These are phyloP conservation scores for Cheirogaleus medius DNA, from an alignment of 2,113 vertebrate species.

Conservation along the genomic window DNA sequence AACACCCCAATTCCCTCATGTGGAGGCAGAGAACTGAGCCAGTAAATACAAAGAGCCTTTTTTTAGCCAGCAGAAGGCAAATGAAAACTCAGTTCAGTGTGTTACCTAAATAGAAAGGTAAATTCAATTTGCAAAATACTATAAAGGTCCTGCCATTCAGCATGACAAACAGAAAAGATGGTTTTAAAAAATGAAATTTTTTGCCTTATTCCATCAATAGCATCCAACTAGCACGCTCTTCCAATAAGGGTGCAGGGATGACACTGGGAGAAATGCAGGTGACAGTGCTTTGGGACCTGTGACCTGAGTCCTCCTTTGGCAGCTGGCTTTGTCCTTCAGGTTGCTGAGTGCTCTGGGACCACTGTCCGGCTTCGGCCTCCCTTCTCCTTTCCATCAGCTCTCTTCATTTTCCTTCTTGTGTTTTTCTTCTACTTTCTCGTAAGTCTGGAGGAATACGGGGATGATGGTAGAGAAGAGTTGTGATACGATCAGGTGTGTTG, in stretches of 20 bases:
- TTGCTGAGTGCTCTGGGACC: neutral
- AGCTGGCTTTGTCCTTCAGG: neutral
- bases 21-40: neutral
- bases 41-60: slow-evolving; percentile 5
- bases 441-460: neutral
- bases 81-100: slow-evolving; percentile 3
- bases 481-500: neutral
- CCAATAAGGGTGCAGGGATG: neutral
- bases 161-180: slow-evolving; percentile 38
- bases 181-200: slow-evolving; percentile 58
- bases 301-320: neutral
- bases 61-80: slow-evolving; percentile 38
- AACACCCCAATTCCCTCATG: neutral
- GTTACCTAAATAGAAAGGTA: slow-evolving; percentile 58
- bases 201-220: neutral
- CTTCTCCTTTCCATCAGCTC: neutral
- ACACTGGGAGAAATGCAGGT: neutral
- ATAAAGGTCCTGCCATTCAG: neutral
- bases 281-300: fast-evolving
- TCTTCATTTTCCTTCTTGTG: neutral
- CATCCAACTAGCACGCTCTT: slow-evolving; percentile 1
- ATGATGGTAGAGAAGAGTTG: neutral
- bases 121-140: slow-evolving; percentile 57
- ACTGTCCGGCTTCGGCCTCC: neutral
- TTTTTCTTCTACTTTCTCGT: neutral